Percentiles rank a stretch among this genome's conserved stretches.
Evolutionary conservation across 1,140 invertebrate genomes (phyloP).

Genomic region (Philaenus spumarius): DNA sequence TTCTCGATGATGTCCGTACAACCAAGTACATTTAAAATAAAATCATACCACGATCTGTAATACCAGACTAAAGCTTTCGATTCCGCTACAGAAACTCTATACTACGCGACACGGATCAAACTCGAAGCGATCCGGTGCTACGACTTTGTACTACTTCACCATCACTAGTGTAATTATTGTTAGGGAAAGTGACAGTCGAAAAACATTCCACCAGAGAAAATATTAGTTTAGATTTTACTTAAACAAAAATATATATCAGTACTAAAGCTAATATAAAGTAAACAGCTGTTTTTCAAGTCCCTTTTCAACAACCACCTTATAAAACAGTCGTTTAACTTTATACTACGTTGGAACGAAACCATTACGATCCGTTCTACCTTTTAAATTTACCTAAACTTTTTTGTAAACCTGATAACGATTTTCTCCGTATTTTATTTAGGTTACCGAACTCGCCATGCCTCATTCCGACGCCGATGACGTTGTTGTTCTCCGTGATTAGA

Average conservation of each 20-base stretch:
- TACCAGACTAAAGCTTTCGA: too few species aligned
- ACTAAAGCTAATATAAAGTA: not conserved
- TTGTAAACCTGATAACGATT: not conserved
- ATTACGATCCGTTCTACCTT: not conserved
- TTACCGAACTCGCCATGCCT: not conserved
- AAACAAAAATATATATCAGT: not conserved
- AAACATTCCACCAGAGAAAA: slow-evolving; percentile 1
- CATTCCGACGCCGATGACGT: not conserved
- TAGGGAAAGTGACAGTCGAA: not conserved
- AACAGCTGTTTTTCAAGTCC: slow-evolving; percentile 1
- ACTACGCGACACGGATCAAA: too few species aligned
- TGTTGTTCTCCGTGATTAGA: slow-evolving; percentile 1
- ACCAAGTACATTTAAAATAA: too few species aligned
- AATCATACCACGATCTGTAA: too few species aligned
- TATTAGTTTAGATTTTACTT: not conserved
- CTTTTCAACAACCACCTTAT: not conserved
- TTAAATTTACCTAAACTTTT: slow-evolving; percentile 7
- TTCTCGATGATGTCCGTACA: too few species aligned
- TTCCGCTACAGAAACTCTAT: too few species aligned
- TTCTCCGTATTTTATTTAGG: slow-evolving; percentile 6
- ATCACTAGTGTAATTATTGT: not conserved
- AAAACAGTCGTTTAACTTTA: not conserved
- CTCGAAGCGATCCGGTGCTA: not conserved
- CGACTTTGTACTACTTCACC: not conserved
- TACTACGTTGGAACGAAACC: not conserved